phyloP scores from a whole-genome alignment of 1,140 invertebrate genomes.

The Drosophila mauritiana region DNA sequence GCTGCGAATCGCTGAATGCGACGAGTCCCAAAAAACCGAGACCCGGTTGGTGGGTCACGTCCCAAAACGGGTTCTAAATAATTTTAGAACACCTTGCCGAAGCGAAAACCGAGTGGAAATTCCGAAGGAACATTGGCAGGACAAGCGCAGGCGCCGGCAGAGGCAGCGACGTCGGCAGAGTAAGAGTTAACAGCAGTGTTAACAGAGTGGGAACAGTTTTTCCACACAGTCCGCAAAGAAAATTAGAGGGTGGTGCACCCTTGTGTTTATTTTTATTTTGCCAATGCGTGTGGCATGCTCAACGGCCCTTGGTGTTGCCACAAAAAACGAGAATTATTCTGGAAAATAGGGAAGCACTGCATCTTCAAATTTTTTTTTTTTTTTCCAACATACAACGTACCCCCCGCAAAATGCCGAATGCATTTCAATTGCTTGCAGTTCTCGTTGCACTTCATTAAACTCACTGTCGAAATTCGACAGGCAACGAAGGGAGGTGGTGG shows the following conservation, averaged over 20 bases:
- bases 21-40: neutral
- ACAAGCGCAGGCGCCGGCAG: conserved; percentile 50
- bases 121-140: neutral
- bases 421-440: conserved; percentile 74
- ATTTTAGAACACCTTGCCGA: conserved; percentile 7
- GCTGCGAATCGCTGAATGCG: conserved; percentile 56
- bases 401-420: conserved; percentile 37
- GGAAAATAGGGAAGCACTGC: neutral
- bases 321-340: neutral
- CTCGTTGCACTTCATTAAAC: conserved; percentile 80
- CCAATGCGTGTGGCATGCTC: conserved; percentile 63
- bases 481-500: conserved; percentile 3
- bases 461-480: conserved; percentile 63
- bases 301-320: conserved; percentile 56
- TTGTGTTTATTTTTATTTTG: conserved; percentile 53
- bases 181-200: conserved; percentile 38
- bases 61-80: conserved; percentile 37
- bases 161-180: conserved; percentile 35
- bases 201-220: conserved; percentile 54
- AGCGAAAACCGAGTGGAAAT: neutral
- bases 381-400: neutral
- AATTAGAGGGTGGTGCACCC: conserved; percentile 2
- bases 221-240: conserved; percentile 1
- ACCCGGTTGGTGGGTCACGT: conserved; percentile 13
- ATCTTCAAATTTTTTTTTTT: conserved; percentile 3